A percentile compares a stretch with the other conserved stretches of the same genome.
Conservation (phyloP, 2,888 invertebrate species). For the Drymonia ruficornis region DNA sequence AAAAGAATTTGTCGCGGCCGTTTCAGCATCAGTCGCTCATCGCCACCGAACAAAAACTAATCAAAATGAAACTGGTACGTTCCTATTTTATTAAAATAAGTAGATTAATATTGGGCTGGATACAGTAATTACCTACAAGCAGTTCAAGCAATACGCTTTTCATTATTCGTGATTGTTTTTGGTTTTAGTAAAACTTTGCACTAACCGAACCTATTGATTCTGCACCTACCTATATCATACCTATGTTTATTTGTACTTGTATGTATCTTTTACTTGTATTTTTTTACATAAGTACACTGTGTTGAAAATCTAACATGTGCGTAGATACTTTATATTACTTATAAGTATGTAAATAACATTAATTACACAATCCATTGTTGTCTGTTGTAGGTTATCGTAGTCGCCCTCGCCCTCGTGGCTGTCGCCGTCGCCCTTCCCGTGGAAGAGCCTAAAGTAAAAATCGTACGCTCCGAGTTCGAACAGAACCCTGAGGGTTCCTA, state of each 20-base stretch:
- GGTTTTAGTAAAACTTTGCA: too few relatives aligned
- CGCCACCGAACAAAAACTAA: slow-evolving; percentile 58
- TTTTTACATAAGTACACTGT: too few relatives aligned
- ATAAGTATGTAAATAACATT: too few relatives aligned
- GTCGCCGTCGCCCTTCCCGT: slow-evolving; percentile 55
- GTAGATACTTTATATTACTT: too few relatives aligned
- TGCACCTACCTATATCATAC: too few relatives aligned
- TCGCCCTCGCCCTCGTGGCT: slow-evolving; percentile 65
- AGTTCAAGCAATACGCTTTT: too few relatives aligned
- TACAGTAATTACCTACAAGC: too few relatives aligned
- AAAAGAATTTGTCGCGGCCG: slow-evolving; percentile 67
- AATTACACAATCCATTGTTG: neutral
- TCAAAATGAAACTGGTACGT: slow-evolving; percentile 78
- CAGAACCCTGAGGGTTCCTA: slow-evolving; percentile 61
- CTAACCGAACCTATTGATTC: too few relatives aligned
- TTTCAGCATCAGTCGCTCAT: slow-evolving; percentile 71
- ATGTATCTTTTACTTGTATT: too few relatives aligned
- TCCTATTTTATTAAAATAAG: neutral
- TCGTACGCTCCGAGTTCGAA: slow-evolving; percentile 53
- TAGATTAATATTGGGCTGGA: neutral
- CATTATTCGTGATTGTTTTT: too few relatives aligned
- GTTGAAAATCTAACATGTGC: too few relatives aligned
- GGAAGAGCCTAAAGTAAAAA: slow-evolving; percentile 41
- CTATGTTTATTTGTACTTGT: too few relatives aligned
- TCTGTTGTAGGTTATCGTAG: slow-evolving; percentile 39